Percentiles rank a stretch among this genome's conserved stretches.
These are phyloP conservation scores for Crenichthys baileyi DNA, from an alignment of 2,797 vertebrate species.

Conservation along the genomic window DNA sequence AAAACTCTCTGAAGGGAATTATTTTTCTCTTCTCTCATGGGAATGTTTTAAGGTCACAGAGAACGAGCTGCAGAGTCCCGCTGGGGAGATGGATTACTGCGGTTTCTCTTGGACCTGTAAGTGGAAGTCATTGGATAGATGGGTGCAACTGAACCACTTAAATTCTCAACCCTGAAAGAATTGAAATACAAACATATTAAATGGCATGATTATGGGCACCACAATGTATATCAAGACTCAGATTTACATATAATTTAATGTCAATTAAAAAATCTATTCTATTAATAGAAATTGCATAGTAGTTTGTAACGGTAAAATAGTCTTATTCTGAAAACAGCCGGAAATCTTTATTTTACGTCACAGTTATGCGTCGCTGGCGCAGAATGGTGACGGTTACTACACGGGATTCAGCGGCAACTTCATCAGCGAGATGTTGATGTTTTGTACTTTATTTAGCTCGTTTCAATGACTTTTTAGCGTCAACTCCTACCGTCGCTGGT, in stretches of 20 bases:
- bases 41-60: too few species aligned
- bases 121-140: background rate
- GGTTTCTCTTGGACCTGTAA: too few species aligned
- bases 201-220: background rate
- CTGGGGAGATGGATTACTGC: too few species aligned
- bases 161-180: background rate
- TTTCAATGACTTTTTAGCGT: background rate
- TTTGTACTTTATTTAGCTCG: background rate
- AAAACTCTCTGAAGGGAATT: too few species aligned
- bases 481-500: background rate
- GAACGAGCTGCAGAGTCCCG: too few species aligned
- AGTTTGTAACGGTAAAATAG: background rate
- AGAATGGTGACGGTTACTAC: constrained; percentile 12
- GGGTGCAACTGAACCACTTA: background rate
- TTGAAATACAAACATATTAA: too few species aligned
- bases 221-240: background rate
- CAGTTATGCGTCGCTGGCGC: constrained; percentile 35
- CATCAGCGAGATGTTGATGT: background rate
- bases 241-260: background rate
- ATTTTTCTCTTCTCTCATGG: too few species aligned
- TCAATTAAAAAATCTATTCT: background rate
- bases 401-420: constrained; percentile 1
- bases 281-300: background rate
- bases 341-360: constrained; percentile 26
- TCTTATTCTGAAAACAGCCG: constrained; percentile 42